Conservation (phyloP, 2,113 vertebrate genomes). For the Rhinoderma darwinii region DNA sequence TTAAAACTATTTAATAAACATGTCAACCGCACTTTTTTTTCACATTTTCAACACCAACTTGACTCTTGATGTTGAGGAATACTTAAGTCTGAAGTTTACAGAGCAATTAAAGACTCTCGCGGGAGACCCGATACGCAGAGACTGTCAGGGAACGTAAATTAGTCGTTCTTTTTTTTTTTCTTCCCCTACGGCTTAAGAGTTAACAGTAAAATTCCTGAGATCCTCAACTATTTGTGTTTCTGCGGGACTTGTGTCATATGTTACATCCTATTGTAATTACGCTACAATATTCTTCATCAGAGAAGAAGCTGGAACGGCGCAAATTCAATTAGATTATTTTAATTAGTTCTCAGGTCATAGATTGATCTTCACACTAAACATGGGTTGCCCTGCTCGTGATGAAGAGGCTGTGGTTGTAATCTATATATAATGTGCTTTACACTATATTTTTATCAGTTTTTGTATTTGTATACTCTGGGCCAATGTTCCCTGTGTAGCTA, state of each 20-base stretch:
- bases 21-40: conserved; percentile 69
- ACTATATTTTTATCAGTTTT: neutral
- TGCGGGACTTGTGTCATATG: conserved; percentile 67
- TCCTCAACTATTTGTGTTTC: conserved; percentile 74
- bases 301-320: conserved; percentile 65
- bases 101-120: conserved; percentile 75
- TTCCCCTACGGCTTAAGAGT: conserved; percentile 68
- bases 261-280: conserved; percentile 71
- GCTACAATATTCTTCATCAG: conserved; percentile 67
- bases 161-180: conserved; percentile 70
- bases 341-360: conserved; percentile 66
- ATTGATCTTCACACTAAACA: conserved; percentile 60
- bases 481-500: too few species aligned
- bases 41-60: conserved; percentile 66
- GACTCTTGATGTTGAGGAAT: conserved; percentile 72
- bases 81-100: conserved; percentile 75
- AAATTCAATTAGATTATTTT: conserved; percentile 69
- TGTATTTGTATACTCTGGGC: neutral
- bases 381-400: conserved; percentile 9
- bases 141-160: conserved; percentile 72
- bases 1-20: conserved; percentile 73
- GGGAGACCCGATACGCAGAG: conserved; percentile 67
- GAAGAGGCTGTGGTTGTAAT: conserved; percentile 12
- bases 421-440: neutral
- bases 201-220: conserved; percentile 71